Percentiles rank a stretch among this genome's conserved stretches.
Evolutionary conservation across 2,113 vertebrate genomes (phyloP).

Genomic region (Python bivittatus): DNA sequence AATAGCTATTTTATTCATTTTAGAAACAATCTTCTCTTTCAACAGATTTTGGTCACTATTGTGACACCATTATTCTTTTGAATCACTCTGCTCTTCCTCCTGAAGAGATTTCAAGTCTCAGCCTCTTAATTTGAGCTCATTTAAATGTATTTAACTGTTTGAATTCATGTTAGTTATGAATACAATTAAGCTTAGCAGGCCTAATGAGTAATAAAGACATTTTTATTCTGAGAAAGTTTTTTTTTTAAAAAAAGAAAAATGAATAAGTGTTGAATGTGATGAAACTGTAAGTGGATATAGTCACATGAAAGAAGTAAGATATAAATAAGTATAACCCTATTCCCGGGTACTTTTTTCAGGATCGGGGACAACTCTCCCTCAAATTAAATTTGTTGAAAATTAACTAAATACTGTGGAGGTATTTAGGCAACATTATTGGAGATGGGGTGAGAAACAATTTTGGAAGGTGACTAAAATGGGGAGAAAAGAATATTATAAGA

Average conservation of each 20-base stretch:
- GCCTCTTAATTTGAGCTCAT: conserved; percentile 69
- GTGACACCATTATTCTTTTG: conserved; percentile 39
- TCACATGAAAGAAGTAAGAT: not conserved
- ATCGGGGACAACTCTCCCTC: not conserved
- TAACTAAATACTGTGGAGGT: not conserved
- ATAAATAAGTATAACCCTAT: no score
- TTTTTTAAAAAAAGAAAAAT: conserved; percentile 42
- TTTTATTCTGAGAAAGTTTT: conserved; percentile 54
- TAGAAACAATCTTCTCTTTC: conserved; percentile 54
- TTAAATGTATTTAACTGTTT: conserved; percentile 68
- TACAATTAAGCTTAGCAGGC: conserved; percentile 60
- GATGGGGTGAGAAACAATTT: not conserved
- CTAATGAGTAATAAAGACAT: conserved; percentile 51
- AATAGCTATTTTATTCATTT: conserved; percentile 56
- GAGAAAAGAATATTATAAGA: not conserved
- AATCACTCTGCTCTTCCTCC: conserved; percentile 51
- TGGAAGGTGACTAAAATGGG: not conserved
- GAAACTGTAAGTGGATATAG: not conserved
- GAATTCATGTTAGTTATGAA: conserved; percentile 67
- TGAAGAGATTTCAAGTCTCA: conserved; percentile 65
- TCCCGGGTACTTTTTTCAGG: not conserved
- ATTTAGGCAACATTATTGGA: not conserved
- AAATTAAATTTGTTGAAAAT: not conserved
- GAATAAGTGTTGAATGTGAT: conserved; percentile 26
- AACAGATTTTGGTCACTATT: conserved; percentile 53